Conservation (phyloP, 1,140 invertebrate genomes). For the Microplitis demolitor region DNA sequence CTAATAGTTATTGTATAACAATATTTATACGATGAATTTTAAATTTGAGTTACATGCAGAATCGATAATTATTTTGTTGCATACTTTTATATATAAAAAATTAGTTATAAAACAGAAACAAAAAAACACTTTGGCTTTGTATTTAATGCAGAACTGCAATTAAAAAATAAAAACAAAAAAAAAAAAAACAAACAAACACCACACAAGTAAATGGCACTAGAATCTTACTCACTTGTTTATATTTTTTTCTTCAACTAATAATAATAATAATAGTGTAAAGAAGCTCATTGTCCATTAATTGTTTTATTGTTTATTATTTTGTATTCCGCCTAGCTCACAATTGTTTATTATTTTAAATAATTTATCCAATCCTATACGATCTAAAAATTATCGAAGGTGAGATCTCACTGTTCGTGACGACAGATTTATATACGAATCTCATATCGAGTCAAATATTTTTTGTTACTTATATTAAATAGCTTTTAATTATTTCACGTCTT, state of each 20-base stretch:
- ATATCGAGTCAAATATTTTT: not conserved
- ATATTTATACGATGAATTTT: conserved; percentile 62
- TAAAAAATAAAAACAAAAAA: conserved; percentile 23
- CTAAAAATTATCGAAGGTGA: conserved; percentile 26
- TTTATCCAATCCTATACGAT: conserved; percentile 26
- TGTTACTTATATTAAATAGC: conserved; percentile 11
- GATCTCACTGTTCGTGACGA: conserved; percentile 36
- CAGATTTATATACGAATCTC: conserved; percentile 23
- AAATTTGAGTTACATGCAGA: conserved; percentile 60
- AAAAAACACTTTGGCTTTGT: conserved; percentile 49
- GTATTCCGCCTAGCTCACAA: conserved; percentile 1
- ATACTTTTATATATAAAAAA: conserved; percentile 36
- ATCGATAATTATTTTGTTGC: conserved; percentile 46
- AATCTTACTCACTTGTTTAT: conserved; percentile 59
- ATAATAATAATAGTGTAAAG: conserved; percentile 29
- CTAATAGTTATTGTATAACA: conserved; percentile 44
- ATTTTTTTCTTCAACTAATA: conserved; percentile 34
- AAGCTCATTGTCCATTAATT: conserved; percentile 44
- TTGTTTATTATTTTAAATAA: conserved; percentile 17
- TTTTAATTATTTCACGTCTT: no score
- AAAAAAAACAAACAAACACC: conserved; percentile 50
- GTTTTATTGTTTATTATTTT: conserved; percentile 17
- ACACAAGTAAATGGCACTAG: conserved; percentile 64
- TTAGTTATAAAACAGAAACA: conserved; percentile 36
- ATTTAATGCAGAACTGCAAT: conserved; percentile 52